Evolutionary conservation across 2,888 invertebrate species (phyloP).

Genomic region (Willowsia nigromaculata): DNA sequence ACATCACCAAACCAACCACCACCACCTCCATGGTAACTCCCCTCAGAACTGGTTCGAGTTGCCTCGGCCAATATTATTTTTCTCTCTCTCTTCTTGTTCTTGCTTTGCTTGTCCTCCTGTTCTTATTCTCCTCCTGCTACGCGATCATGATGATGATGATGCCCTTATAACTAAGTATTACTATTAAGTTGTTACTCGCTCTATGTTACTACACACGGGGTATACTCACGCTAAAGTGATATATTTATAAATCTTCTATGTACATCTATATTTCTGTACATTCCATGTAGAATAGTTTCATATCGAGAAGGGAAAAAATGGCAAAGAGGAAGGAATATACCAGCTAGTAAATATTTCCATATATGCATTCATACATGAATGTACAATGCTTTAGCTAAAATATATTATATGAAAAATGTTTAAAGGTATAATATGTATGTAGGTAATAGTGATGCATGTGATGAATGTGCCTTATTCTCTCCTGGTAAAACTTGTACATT

Average conservation of each 20-base stretch:
- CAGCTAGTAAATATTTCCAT: not conserved
- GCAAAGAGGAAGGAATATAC: not conserved
- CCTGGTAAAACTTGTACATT: not conserved
- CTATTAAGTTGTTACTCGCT: constrained; percentile 21
- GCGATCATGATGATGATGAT: constrained; percentile 9
- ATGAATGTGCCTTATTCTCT: not conserved
- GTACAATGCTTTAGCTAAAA: no score
- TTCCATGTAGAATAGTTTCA: not conserved
- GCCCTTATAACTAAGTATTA: constrained; percentile 41
- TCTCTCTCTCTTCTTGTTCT: not conserved
- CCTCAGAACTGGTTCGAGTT: not conserved
- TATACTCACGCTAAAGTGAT: not conserved
- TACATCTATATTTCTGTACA: no score
- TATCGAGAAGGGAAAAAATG: not conserved
- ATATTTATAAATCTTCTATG: no score
- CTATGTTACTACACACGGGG: not conserved
- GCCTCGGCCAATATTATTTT: constrained; percentile 24
- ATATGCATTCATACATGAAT: no score
- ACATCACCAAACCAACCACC: constrained; percentile 46
- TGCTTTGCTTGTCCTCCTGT: not conserved
- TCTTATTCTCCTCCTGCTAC: constrained; percentile 14
- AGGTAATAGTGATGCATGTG: no score
- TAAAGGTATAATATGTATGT: no score
- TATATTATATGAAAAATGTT: no score
- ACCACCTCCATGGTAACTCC: constrained; percentile 16